Conservation (phyloP, 2,113 vertebrate species). For the Haliaeetus leucogaster region DNA sequence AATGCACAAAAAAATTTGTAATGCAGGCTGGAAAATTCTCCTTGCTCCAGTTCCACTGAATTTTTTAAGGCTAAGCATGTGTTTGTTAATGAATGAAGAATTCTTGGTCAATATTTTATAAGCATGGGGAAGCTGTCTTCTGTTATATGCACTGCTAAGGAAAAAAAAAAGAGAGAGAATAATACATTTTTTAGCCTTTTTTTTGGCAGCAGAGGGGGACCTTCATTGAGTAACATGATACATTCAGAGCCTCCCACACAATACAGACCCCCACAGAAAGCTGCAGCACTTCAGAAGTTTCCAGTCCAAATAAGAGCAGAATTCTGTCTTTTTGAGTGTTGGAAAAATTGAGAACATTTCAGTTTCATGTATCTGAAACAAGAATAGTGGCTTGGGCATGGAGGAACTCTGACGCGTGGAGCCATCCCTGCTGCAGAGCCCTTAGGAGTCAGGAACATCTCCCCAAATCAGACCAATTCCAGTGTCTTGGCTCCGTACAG, state of each 20-base stretch:
- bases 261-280: background rate
- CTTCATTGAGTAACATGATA: background rate
- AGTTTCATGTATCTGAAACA: background rate
- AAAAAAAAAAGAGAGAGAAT: background rate
- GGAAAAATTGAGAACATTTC: background rate
- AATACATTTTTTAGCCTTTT: background rate
- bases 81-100: background rate
- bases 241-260: background rate
- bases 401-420: background rate
- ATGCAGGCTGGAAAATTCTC: background rate
- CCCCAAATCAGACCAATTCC: background rate
- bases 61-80: background rate
- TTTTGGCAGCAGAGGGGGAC: background rate
- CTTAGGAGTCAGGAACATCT: background rate
- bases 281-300: background rate
- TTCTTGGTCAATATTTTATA: background rate
- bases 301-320: background rate
- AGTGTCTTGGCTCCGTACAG: background rate
- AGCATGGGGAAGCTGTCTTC: background rate
- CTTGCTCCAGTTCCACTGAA: background rate
- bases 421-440: background rate
- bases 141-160: background rate
- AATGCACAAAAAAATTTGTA: background rate
- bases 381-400: background rate
- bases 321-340: background rate